Evolutionary conservation across 2,113 vertebrate species (phyloP).

Genomic region (Lontra canadensis): DNA sequence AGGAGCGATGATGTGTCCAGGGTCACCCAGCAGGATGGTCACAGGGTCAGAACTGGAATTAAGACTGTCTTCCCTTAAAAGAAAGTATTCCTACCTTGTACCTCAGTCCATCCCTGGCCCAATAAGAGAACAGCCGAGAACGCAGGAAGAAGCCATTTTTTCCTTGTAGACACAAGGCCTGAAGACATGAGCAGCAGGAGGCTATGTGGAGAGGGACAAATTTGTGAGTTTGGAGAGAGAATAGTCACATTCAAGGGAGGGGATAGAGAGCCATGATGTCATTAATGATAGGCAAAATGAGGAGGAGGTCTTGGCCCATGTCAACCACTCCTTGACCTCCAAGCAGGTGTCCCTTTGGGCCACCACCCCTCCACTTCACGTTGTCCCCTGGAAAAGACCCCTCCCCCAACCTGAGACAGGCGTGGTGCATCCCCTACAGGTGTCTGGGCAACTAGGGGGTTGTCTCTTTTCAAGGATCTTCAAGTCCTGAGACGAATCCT

Average conservation of each 20-base stretch:
- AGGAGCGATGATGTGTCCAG: neutral
- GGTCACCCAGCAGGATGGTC: neutral
- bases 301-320: neutral
- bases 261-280: neutral
- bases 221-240: neutral
- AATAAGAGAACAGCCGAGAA: neutral
- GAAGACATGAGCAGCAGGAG: too few relatives aligned
- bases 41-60: neutral
- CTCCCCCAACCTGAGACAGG: neutral
- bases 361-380: neutral
- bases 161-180: neutral
- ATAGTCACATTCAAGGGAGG: neutral
- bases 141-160: neutral
- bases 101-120: neutral
- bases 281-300: neutral
- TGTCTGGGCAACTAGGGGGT: neutral
- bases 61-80: neutral
- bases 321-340: neutral
- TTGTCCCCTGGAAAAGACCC: neutral
- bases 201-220: fast-evolving
- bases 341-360: neutral
- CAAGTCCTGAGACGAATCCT: neutral
- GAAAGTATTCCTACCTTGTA: neutral
- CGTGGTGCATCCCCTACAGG: neutral
- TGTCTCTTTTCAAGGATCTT: neutral